Base-by-base conservation (phyloP, 2,888 invertebrate species). In the Lithosia quadra region DNA sequence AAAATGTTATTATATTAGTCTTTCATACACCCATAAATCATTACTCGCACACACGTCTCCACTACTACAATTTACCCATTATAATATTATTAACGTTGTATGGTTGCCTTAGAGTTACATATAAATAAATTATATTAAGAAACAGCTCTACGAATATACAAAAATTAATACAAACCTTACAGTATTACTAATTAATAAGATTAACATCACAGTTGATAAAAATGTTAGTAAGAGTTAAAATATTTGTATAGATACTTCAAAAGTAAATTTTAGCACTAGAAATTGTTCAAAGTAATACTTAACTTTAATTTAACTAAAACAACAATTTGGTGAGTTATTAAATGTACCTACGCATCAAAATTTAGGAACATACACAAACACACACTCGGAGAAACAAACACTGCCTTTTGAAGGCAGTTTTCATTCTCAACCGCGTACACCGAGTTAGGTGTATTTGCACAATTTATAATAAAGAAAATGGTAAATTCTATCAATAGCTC, bases 151-250 rank as follows among this genome's bases (percentile, higher is more conserved):
- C 92, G 91, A 94, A 94, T 95, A 93, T 95, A 95, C 95, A 95
- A 94, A 81, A 95, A 94, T 92, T 91, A 94, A 93, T 93, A 93
- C 89, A 94, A 91, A 87, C 76, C 93, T 94, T 94, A 94, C 84
- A 81, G 74, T 78, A 75, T 86, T 93, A 92, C 92, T 94, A 95
- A 94, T 95, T 94, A 95, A 95, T 95, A 95, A 94, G 87, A 95
- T 93, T 94, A 92, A 94, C 95, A 95, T 95, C 95, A 95, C 95
- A 95, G 95, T 95, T 95, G 93, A 94, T 94, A 94, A 94, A 94
- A 88, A 95, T 93, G 92, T 93, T 93, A 93, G 90, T 90, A 85
- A 90, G 87, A 88, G 88, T 90, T 91, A 91, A 87, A 90, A 88
- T 91, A 91, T 59, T 49, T 79, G 73, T 81, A 75, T 87, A 86